Evolutionary conservation across 2,888 invertebrate genomes (phyloP), one percentile per base, ranked within the genome.

Genomic region (Cordilura impudica): DNA sequence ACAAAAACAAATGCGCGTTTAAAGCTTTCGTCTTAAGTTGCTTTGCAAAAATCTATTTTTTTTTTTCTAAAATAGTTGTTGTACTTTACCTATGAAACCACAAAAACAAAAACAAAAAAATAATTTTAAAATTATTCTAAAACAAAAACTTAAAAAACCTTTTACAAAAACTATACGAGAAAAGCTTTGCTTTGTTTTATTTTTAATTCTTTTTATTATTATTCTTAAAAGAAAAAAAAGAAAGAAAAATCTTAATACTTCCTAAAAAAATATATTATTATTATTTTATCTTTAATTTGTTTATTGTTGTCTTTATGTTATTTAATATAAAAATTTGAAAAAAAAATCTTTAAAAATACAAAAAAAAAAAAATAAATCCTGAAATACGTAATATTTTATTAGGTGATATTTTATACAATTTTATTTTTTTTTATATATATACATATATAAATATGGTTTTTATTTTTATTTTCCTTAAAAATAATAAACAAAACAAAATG

Each of bases 391-490:
- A 71, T 53, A 53, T 74, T 75, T 71, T 60, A 72, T 79, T 72
- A 74, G 71, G 71, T 78, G 70, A 84, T 84, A 83, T 88, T 86
- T 87, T 87, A 88, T 87, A 88, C 87, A 88, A 82, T 86, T 87
- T 87, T 86, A 86, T 86, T 87, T 88, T 86, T 87, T 85, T 87
- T 87, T 87, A 88, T 87, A 87, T 86, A n/a, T 74, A 69, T 65
- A 72, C 66, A 77, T 49, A 77, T 19, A 66, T 51, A 76, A 53
- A 21, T 67, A 49, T 71, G 10, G 23, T 76, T 83, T 83, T 81
- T 70, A 54, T 56, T 73, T 58, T 73, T 73, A 66, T 47, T 51
- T 77, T 53, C 26, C 18, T 56, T 39, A 29, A 58, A 29, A 60
- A 56, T 78, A 77, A 73, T 73, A 65, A 49, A 70, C 3, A 26